Evolutionary conservation across 2,888 invertebrate genomes (phyloP).

Genomic region (Mimas tiliae): DNA sequence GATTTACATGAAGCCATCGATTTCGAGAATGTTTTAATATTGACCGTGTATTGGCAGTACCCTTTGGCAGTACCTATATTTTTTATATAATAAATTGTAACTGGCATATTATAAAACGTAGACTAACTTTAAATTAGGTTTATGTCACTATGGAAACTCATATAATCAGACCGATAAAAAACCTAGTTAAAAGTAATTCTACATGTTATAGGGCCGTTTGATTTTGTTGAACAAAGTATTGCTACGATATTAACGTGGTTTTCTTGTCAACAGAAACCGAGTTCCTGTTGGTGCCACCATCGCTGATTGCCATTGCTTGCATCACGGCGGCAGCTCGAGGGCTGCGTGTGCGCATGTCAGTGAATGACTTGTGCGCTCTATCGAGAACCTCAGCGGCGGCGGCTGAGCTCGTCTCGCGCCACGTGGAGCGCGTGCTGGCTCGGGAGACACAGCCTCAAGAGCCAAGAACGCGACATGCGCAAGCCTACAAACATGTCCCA

Average conservation of each 20-base stretch:
- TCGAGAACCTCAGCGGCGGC: constrained; percentile 78
- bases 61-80: too few species aligned
- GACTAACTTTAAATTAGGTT: too few species aligned
- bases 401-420: constrained; percentile 82
- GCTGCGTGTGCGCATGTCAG: constrained; percentile 75
- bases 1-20: background rate
- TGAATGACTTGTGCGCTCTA: constrained; percentile 73
- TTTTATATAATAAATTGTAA: too few species aligned
- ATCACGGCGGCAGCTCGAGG: constrained; percentile 88
- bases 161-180: too few species aligned
- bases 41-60: too few species aligned
- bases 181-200: too few species aligned
- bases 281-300: constrained; percentile 88
- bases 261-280: constrained; percentile 87
- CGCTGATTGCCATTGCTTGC: constrained; percentile 88
- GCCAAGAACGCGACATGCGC: constrained; percentile 60
- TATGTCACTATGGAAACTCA: too few species aligned
- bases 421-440: constrained; percentile 85
- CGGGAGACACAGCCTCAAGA: constrained; percentile 82
- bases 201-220: too few species aligned
- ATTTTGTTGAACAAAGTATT: background rate
- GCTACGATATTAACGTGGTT: constrained; percentile 18
- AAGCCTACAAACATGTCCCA: constrained; percentile 61
- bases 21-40: background rate
- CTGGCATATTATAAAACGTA: too few species aligned